Base-by-base conservation (phyloP, 2,797 vertebrate species). In the Danionella dracula region DNA sequence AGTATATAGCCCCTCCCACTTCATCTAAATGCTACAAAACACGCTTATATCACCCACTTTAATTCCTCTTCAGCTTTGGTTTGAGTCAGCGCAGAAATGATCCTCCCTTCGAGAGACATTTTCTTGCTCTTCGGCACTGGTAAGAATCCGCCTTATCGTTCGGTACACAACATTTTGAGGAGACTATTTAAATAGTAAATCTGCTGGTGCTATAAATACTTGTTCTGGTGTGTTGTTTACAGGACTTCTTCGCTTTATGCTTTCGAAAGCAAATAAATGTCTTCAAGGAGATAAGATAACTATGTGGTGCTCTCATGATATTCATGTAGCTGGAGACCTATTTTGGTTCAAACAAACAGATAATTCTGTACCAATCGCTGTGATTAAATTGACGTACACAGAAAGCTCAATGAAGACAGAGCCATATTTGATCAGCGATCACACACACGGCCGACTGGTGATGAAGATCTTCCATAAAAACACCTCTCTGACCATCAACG, bases 261-360 rank as follows among this genome's bases (percentile, higher is more conserved):
- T 49, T 51, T 40, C 35, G 1, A 13, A 5, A 45, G 38, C 38
- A 34, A 17, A 1, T 1, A 16, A 35, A 2, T 29, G 7, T 23
- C 10, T 3, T 7, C 9, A 23, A 27, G 50, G 41, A 55, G 0
- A 65, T 6, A 46, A 4, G 1, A 19, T 55, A 4, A 37, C 19
- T 2, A 45, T 65, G 10, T 45, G 38, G 29, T 65, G 62, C 55
- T 0, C 8, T 34, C 50, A 65, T 20, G 44, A 1, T 7, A 12
- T 65, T 0, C 0, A 45, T 16, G 17, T 65, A 16, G 0, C 38
- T 45, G 62, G 40, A 27, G 0, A 11, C 1, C 27, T 65, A 4
- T 65, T 0, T 13, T 65, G 62, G 62, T 54, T 65, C 1, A 65
- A 65, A 21, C 50, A 65, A 54, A 45, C 31, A 8, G 13, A 23